These are phyloP conservation scores for Akabosia matsudoensis DNA, from an alignment of 1,140 invertebrate genomes.

Conservation along the genomic window DNA sequence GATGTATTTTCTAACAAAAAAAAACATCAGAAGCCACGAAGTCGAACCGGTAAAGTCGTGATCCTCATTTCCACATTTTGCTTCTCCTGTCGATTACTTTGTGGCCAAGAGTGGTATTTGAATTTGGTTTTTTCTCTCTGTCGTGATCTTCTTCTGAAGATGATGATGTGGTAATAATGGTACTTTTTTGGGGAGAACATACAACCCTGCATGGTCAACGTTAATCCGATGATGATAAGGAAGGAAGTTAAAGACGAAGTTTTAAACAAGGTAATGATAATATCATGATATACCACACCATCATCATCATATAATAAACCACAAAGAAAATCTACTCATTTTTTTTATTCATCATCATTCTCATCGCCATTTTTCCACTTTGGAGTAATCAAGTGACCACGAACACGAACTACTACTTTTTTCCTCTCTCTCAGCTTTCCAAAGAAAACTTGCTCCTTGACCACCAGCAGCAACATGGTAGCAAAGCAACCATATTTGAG, in stretches of 20 bases:
- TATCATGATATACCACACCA: constrained; percentile 21
- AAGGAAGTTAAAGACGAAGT: background rate
- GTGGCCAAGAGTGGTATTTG: too few relatives aligned
- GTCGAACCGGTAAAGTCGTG: background rate
- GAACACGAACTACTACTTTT: constrained; percentile 9
- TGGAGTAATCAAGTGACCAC: constrained; percentile 16
- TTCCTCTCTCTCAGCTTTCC: background rate
- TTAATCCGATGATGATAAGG: background rate
- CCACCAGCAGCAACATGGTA: too few relatives aligned
- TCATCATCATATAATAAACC: background rate
- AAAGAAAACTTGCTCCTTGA: too few relatives aligned
- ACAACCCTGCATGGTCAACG: too few relatives aligned
- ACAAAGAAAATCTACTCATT: background rate
- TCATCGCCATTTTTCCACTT: background rate
- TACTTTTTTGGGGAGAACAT: background rate
- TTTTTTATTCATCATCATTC: background rate
- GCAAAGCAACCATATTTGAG: too few relatives aligned
- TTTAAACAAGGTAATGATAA: constrained; percentile 11
- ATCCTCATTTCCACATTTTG: background rate
- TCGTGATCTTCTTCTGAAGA: background rate
- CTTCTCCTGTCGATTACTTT: too few relatives aligned
- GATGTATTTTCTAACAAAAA: background rate
- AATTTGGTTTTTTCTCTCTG: too few relatives aligned
- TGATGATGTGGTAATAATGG: background rate
- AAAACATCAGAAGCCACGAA: too few relatives aligned